phyloP scores from a whole-genome alignment of 2,113 vertebrate genomes.

The Chrysochloris asiatica region DNA sequence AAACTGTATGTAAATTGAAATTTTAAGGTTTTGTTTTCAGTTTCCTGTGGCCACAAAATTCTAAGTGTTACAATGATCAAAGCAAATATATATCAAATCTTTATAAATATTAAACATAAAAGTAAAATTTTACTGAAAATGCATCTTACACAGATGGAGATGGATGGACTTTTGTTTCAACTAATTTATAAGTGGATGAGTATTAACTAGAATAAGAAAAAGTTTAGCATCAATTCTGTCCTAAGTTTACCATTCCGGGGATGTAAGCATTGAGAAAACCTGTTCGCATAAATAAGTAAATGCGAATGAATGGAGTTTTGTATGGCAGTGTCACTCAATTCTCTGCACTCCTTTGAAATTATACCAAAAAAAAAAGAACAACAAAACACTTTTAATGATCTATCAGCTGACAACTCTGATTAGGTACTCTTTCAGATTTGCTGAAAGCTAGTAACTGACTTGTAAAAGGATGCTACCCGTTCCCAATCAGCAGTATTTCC shows the following conservation, averaged over 20 bases:
- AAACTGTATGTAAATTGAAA: background rate
- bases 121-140: constrained; percentile 4
- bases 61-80: background rate
- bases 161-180: background rate
- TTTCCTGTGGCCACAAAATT: background rate
- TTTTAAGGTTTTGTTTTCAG: background rate
- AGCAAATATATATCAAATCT: constrained; percentile 3
- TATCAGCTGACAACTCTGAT: constrained; percentile 34
- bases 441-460: constrained; percentile 21
- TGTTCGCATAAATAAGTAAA: constrained; percentile 13
- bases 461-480: background rate
- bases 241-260: background rate
- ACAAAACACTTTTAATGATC: constrained; percentile 43
- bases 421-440: constrained; percentile 44
- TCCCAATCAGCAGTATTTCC: background rate
- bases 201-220: constrained; percentile 32
- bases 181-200: background rate
- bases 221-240: constrained; percentile 18
- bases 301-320: constrained; percentile 42
- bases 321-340: background rate
- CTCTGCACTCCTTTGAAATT: constrained; percentile 43
- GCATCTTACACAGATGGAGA: background rate
- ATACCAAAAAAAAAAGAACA: constrained; percentile 16
- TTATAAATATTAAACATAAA: background rate
- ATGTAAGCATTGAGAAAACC: constrained; percentile 31